These are phyloP conservation scores for Geotrypetes seraphini DNA, from an alignment of 2,797 vertebrate genomes.

Conservation along the genomic window DNA sequence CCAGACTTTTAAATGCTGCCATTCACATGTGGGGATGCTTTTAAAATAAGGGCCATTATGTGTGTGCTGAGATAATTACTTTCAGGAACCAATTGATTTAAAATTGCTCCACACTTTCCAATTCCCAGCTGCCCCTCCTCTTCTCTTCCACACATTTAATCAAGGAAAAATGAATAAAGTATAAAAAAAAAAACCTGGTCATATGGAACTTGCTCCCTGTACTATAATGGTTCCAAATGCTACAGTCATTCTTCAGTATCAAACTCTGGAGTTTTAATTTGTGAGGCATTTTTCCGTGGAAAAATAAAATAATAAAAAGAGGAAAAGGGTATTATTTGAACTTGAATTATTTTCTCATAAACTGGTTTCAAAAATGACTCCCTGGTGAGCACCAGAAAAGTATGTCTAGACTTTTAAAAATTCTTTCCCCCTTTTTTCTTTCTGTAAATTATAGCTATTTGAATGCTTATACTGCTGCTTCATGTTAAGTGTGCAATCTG, in stretches of 20 bases:
- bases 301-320: slow-evolving; percentile 21
- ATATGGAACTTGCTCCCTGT: no score
- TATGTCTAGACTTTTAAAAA: slow-evolving; percentile 58
- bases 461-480: slow-evolving; percentile 51
- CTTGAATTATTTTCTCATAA: slow-evolving; percentile 57
- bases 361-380: slow-evolving; percentile 51
- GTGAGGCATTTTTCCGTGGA: slow-evolving; percentile 23
- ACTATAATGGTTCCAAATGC: no score
- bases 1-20: no score
- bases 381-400: slow-evolving; percentile 48
- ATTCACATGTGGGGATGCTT: no score
- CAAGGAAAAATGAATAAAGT: no score
- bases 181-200: no score
- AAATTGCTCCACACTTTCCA: no score
- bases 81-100: no score
- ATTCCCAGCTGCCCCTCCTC: no score
- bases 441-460: slow-evolving; percentile 47
- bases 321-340: slow-evolving; percentile 37
- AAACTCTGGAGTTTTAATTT: slow-evolving; percentile 36
- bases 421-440: slow-evolving; percentile 39
- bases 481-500: slow-evolving; percentile 42
- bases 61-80: no score
- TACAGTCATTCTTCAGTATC: slow-evolving; percentile 36
- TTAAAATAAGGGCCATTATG: no score
- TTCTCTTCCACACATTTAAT: no score